Evolutionary conservation across 64 coral and sea anemone species (phyloP).

Genomic region (Stichodactyla mertensii): DNA sequence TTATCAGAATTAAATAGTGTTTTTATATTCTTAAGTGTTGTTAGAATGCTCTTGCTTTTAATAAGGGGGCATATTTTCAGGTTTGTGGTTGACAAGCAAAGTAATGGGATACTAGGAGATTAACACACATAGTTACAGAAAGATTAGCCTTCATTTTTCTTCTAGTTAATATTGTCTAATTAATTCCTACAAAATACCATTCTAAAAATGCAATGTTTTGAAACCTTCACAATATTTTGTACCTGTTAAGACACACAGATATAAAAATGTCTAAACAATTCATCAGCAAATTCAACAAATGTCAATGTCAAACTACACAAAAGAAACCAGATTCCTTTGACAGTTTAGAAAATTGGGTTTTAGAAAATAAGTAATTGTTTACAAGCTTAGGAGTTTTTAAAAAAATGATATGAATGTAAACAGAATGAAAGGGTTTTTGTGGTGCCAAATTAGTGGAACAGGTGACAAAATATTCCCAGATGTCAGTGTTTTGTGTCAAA

Average conservation of each 20-base stretch:
- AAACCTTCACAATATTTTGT: too few relatives aligned
- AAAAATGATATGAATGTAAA: background rate
- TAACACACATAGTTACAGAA: too few relatives aligned
- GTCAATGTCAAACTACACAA: background rate
- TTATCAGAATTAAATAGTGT: background rate
- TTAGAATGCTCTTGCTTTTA: background rate
- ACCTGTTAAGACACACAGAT: too few relatives aligned
- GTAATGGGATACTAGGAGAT: background rate
- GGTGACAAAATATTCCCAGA: background rate
- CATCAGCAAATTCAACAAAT: background rate
- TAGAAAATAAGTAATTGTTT: background rate
- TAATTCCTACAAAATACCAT: too few relatives aligned
- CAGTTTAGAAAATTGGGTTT: background rate
- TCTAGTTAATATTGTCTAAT: too few relatives aligned
- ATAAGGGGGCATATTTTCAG: background rate
- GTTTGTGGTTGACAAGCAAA: background rate
- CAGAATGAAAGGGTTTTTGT: background rate
- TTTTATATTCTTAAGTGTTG: background rate
- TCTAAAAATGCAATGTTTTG: too few relatives aligned
- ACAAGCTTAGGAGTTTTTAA: background rate
- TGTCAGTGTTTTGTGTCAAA: background rate
- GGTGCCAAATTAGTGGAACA: background rate
- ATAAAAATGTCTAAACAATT: background rate
- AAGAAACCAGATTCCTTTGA: background rate
- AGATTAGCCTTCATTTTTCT: too few relatives aligned